Evolutionary conservation across 2,888 invertebrate species (phyloP), one percentile per base, ranked within the genome.

Genomic region (Sphinx pinastri): DNA sequence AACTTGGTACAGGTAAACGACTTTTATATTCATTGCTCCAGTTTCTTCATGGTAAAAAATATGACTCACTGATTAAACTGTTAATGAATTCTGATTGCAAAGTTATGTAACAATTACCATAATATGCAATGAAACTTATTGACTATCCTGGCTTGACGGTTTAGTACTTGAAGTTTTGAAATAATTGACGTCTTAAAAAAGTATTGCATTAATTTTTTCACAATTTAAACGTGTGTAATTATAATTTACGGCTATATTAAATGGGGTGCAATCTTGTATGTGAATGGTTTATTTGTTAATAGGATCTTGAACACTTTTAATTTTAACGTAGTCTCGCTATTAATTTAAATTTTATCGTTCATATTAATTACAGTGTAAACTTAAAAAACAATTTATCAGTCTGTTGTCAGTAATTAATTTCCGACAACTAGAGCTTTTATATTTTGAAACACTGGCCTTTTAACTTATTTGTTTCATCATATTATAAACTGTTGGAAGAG

Each of bases 1-100:
- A 31, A 7, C 19, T 45, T 16, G 45, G 45, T 16, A 5, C 6
- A 1, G 38, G 38, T 38, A 8, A 14, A 59, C 38, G 14, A 38
- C 45, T 5, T 19, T 47, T 63, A 63, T 12, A 49, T 19, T 49
- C 12, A 49, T 60, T 49, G 63, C 12, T 49, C 16, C 12, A 16
- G 45, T 60, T 60, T 47, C 49, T 49, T 19, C 19, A 49, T 63
- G 47, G 19, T 60, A 63, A 49, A 63, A 63, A 59, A 38, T 38
- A n/a, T 49, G 12, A 63, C 13, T 49, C 25, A 47, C 47, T 47
- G 60, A 19, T 47, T 19, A 12, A 63, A 6, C 16, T 16, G n/a
- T 11, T 49, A 58, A 58, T 49, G 19, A 49, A 25, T 63, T 19
- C 12, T 1, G 12, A 63, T 19, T 63, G 19, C 19, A 63, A 63